Base-by-base conservation (phyloP, 2,888 invertebrate genomes). In the Xestia xanthographa region DNA sequence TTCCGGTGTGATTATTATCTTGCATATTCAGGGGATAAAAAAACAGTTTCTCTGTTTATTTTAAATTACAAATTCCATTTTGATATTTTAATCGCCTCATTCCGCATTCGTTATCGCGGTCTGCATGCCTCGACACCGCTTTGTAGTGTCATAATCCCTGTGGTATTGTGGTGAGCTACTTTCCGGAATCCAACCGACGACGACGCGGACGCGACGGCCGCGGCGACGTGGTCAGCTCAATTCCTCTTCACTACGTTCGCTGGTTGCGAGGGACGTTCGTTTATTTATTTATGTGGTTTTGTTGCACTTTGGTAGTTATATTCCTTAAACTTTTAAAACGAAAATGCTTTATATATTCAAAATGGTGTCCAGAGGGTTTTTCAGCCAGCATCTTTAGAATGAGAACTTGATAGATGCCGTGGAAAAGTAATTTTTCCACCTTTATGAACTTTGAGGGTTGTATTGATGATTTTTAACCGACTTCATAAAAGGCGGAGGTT, bases 271-370 rank as follows among this genome's bases (percentile, higher is more conserved):
- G 0, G 29, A 17, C 26, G 3, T 45, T 45, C 8, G 58, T 73
- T 58, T 29, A 1, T 73, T 75, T 29, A n/a, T 53, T 56, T 75
- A 0, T 45, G 56, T 17, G 45, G 56, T 58, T 38, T 75, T 38
- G 12, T 5, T 29, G 8, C 41, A 17, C 6, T 71, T 12, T 71
- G 3, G 20, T 43, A 45, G 66, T 68, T 20, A 4, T 69, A 17
- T 29, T 8, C 17, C 12, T 22, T 1, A 26, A n/a, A n/a, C 26
- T n/a, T 53, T 53, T n/a, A 12, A n/a, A n/a, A n/a, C 12, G 3
- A 0, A n/a, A 12, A 53, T n/a, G n/a, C 22, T 53, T 11, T 9
- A 4, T 48, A 3, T 9, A n/a, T 50, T n/a, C n/a, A n/a, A 50
- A 50, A 11, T 50, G 2, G 17, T 48, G 45, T 5, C 45, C 6